These are phyloP conservation scores for Anadara kagoshimensis DNA, from an alignment of 1,140 invertebrate species.

Conservation along the genomic window DNA sequence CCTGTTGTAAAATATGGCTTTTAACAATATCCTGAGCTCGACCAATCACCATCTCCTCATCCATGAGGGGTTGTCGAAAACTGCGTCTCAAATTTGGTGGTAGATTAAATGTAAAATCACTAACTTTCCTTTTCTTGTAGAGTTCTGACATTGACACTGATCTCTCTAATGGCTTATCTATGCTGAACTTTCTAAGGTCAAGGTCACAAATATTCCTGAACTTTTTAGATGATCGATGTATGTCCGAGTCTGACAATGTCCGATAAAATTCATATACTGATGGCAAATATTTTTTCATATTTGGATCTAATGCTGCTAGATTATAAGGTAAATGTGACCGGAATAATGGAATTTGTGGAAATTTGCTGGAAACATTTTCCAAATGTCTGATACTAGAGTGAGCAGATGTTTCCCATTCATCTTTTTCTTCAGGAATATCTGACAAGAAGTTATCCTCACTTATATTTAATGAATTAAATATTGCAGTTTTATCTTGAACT, in stretches of 20 bases:
- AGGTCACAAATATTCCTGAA: slow-evolving; percentile 34
- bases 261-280: slow-evolving; percentile 34
- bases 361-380: slow-evolving; percentile 9
- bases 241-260: slow-evolving; percentile 41
- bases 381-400: slow-evolving; percentile 26
- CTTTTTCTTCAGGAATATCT: slow-evolving; percentile 64
- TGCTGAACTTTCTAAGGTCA: slow-evolving; percentile 43
- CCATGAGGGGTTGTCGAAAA: slow-evolving; percentile 33
- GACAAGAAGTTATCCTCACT: slow-evolving; percentile 62
- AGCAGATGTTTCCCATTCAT: slow-evolving; percentile 49
- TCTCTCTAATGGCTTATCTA: slow-evolving; percentile 53
- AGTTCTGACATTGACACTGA: slow-evolving; percentile 56
- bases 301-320: not conserved
- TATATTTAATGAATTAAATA: slow-evolving; percentile 29
- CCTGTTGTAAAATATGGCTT: slow-evolving; percentile 45
- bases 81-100: slow-evolving; percentile 37
- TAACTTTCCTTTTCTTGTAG: slow-evolving; percentile 38
- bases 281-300: slow-evolving; percentile 41
- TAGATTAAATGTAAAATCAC: slow-evolving; percentile 24
- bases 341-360: slow-evolving; percentile 6
- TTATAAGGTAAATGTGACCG: no score
- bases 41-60: slow-evolving; percentile 42
- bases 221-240: slow-evolving; percentile 26
- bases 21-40: slow-evolving; percentile 45
- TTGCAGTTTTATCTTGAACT: slow-evolving; percentile 13